phyloP scores from a whole-genome alignment of 1,140 invertebrate species.

The Centruroides vittatus region DNA sequence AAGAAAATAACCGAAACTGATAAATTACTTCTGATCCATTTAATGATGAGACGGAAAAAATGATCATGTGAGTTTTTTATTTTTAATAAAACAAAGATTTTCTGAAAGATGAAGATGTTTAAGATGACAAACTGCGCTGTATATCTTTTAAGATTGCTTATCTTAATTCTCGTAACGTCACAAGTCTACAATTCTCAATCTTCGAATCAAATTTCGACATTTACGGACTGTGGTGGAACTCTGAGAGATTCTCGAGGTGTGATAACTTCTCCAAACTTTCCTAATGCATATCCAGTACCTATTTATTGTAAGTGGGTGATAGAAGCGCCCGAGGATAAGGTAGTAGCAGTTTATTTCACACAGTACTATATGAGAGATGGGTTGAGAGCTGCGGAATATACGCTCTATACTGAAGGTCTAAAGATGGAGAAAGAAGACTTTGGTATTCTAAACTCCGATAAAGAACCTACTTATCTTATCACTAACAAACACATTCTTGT shows the following conservation, averaged over 20 bases:
- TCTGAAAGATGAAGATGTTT: no score
- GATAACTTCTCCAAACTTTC: constrained; percentile 69
- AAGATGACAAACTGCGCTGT: no score
- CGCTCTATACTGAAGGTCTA: constrained; percentile 24
- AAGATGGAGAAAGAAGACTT: constrained; percentile 22
- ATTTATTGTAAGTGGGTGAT: constrained; percentile 75
- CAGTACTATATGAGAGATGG: constrained; percentile 70
- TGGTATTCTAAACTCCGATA: constrained; percentile 28
- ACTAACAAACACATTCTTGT: constrained; percentile 59
- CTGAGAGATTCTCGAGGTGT: constrained; percentile 24
- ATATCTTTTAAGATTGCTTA: no score
- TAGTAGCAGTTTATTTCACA: constrained; percentile 70
- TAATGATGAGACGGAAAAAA: no score
- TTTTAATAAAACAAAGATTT: no score
- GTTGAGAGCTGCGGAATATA: constrained; percentile 64
- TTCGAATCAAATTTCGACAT: neutral
- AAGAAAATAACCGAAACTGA: no score
- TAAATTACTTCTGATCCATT: no score
- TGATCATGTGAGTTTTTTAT: no score
- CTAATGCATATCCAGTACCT: constrained; percentile 56
- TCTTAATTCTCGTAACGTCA: no score
- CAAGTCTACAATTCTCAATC: no score
- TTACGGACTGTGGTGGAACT: constrained; percentile 10
- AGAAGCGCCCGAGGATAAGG: constrained; percentile 40
- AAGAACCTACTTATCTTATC: constrained; percentile 27